Conservation (phyloP, 2,888 invertebrate genomes). For the Furcula furcula region DNA sequence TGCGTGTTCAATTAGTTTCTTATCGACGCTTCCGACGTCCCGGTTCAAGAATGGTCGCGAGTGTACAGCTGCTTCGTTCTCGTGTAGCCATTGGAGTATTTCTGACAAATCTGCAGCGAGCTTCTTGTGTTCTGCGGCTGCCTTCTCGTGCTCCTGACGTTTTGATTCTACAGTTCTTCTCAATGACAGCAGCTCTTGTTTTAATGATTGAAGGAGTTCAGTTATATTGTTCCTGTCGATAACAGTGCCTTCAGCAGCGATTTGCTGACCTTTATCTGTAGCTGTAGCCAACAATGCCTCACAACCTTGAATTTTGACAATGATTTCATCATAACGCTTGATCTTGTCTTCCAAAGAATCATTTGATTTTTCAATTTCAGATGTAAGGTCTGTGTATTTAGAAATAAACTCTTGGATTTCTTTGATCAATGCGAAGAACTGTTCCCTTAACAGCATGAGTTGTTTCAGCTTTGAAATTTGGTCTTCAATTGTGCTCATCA, state of each 20-base stretch:
- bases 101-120: conserved; percentile 91
- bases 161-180: conserved; percentile 92
- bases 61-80: conserved; percentile 90
- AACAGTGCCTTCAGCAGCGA: conserved; percentile 93
- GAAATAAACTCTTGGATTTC: conserved; percentile 94
- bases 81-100: conserved; percentile 91
- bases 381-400: conserved; percentile 92
- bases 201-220: conserved; percentile 92
- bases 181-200: conserved; percentile 90
- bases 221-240: conserved; percentile 94
- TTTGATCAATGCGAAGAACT: conserved; percentile 92
- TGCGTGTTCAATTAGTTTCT: conserved; percentile 89
- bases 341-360: conserved; percentile 93
- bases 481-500: conserved; percentile 92
- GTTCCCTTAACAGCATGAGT: conserved; percentile 90
- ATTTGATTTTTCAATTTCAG: conserved; percentile 92
- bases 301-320: conserved; percentile 93
- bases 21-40: conserved; percentile 89
- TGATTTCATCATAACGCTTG: conserved; percentile 92
- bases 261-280: conserved; percentile 95
- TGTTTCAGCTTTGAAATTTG: conserved; percentile 91
- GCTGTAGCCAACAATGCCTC: conserved; percentile 93
- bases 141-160: conserved; percentile 92
- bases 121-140: conserved; percentile 93
- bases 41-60: conserved; percentile 91